Conservation (phyloP, 1,140 invertebrate genomes). For the Ostrea edulis region DNA sequence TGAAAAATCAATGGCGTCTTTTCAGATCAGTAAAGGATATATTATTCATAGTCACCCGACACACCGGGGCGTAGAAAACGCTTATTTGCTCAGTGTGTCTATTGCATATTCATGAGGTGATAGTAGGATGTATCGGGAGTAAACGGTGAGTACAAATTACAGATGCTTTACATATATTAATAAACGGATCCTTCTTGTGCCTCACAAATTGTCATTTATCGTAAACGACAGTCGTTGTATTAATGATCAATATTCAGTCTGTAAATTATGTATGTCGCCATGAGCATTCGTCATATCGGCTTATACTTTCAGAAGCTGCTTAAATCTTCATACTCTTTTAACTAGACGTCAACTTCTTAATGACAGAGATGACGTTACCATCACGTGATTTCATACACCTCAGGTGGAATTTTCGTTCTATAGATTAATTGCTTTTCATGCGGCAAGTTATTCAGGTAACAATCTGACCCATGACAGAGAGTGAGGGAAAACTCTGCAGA, state of each 20-base stretch:
- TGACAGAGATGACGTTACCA: not conserved
- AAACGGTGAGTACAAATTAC: not conserved
- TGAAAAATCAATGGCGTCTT: not conserved
- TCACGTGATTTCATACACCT: constrained; percentile 34
- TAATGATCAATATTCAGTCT: constrained; percentile 32
- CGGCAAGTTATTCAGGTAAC: constrained; percentile 16
- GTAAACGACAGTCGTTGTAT: not conserved
- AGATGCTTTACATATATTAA: not conserved
- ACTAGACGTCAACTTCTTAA: not conserved
- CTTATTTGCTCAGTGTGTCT: not conserved
- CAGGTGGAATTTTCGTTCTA: constrained; percentile 18
- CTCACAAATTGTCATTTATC: constrained; percentile 30
- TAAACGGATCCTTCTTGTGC: constrained; percentile 1
- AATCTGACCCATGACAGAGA: constrained; percentile 30
- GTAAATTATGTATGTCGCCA: constrained; percentile 31
- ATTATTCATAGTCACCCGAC: not conserved
- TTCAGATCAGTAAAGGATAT: not conserved
- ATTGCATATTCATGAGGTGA: constrained; percentile 6
- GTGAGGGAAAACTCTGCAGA: not conserved
- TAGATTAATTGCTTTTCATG: constrained; percentile 34
- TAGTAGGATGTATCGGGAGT: not conserved
- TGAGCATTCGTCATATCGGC: constrained; percentile 17
- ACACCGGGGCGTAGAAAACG: not conserved
- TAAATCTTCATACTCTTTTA: constrained; percentile 32
- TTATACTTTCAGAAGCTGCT: constrained; percentile 2